Evolutionary conservation across 2,113 vertebrate species (phyloP), one percentile per base, ranked within the genome.

Genomic region (Ciconia maguari): DNA sequence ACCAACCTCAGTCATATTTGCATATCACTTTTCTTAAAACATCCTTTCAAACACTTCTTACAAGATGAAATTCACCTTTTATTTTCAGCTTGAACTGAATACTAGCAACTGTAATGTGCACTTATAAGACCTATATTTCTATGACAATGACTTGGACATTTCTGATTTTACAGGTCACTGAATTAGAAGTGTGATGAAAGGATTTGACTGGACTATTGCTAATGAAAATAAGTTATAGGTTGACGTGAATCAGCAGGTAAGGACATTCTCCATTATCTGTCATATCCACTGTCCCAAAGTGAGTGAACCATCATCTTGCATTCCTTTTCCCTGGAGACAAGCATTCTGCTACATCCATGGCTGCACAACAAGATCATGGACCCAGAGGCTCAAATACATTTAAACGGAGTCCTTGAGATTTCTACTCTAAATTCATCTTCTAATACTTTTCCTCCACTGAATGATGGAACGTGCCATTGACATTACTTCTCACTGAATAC

Each of bases 21-120:
- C 94, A 90, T 95, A 87, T 88, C 20, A 87, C n/a, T 87, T 83
- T 76, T 55, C 76, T 85, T 66, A 83, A 90, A 90, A 72, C 36
- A 69, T 13, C 25, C 48, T 84, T 94, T 89, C 36, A 84, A 94
- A 70, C 11, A 34, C 55, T 64, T 85, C 57, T 90, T 83, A 52
- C 14, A 76, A 91, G 68, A 87, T 75, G 15, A 93, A 92, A 90
- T 79, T 71, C 51, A 71, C 61, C 78, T 69, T 62, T 97, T 91
- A 65, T 51, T 94, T 90, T 90, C 78, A 91, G 36, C n/a, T 60
- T 61, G 8, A 79, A 61, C 75, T 71, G 30, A 87, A 75, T 27
- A 34, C 20, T 46, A 34, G 54, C 46, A 71, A 64, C 7, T 32
- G 13, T 16, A 46, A 85, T 26, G 3, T 21, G 13, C 52, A 38